A percentile compares a stretch with the other conserved stretches of the same genome.
These are phyloP conservation scores for Trachymyrmex septentrionalis DNA, from an alignment of 1,140 invertebrate species.

Conservation along the genomic window DNA sequence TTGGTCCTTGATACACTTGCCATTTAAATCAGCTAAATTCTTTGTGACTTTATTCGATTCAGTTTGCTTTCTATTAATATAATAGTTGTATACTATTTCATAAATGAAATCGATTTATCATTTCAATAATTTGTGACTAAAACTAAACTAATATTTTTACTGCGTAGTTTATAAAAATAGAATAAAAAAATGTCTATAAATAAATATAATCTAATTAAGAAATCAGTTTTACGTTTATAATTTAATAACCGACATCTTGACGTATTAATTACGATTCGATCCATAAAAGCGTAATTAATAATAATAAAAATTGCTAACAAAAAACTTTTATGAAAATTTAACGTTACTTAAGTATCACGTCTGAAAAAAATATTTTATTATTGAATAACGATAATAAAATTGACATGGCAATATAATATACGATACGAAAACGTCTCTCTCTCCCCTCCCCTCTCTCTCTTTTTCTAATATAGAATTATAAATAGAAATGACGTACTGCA, in stretches of 20 bases:
- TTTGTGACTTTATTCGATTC: background rate
- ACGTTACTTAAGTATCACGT: background rate
- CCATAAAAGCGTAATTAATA: background rate
- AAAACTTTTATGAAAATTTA: background rate
- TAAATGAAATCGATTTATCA: background rate
- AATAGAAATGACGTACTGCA: background rate
- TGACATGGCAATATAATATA: background rate
- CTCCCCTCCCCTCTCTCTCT: background rate
- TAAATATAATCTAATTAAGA: background rate
- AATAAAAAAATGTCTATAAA: background rate
- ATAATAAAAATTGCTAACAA: background rate
- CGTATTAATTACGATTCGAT: background rate
- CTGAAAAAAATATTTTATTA: background rate
- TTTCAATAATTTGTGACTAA: background rate
- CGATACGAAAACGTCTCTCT: background rate
- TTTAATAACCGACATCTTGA: background rate
- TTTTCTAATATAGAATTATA: background rate
- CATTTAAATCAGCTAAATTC: conserved; percentile 27
- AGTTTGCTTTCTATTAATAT: conserved; percentile 10
- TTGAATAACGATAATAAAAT: background rate
- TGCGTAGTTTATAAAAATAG: background rate
- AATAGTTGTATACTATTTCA: background rate
- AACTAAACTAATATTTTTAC: background rate
- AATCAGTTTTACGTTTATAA: background rate
- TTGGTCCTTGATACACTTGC: background rate